Base-by-base conservation (phyloP, 2,888 invertebrate species). In the Apamea crenata region DNA sequence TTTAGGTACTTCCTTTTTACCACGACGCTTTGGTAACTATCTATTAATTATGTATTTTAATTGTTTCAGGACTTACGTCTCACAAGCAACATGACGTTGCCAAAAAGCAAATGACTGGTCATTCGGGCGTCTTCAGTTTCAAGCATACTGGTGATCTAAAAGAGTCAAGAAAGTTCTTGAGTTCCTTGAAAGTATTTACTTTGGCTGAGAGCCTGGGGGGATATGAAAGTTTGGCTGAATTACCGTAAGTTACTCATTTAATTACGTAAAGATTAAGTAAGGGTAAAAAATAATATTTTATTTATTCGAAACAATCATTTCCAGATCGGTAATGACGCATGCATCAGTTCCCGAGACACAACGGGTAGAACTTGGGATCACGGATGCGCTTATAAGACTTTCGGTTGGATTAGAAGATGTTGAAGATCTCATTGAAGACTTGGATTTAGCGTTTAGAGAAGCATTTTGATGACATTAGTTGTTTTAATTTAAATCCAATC, bases 121-220 rank as follows among this genome's bases (percentile, higher is more conserved):
- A 99, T 95, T 99, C 99, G 83, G 99, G 99, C 10, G 99, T 99
- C 96, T 97, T 99, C 90, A 98, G 99, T 29, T 99, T 99, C 92
- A 99, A 98, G 91, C 97, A 99, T 44, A 98, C 98, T 90, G 99
- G 99, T 1, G 98, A 97, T 7, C 91, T 98, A 63, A 96, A 97
- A 78, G 98, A 99, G 89, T 98, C 99, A 0, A 97, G 97, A 78
- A 98, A 97, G 77, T 98, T 99, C 92, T 96, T 99, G 40, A 97
- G 97, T 88, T 94, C 97, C 12, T 95, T 99, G 53, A 98, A 99
- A 96, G 90, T 99, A 44, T 99, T 99, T 94, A 98, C 97, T 1
- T 95, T 99, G 74, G 99, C 99, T 8, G 99, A 99, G 94, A 99
- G 99, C 92, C 97, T 99, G 82, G 99, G 99, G 72, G 99, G 99